These are phyloP conservation scores for Drosophila fungiperda DNA, from an alignment of 2,888 invertebrate genomes.

Conservation along the genomic window DNA sequence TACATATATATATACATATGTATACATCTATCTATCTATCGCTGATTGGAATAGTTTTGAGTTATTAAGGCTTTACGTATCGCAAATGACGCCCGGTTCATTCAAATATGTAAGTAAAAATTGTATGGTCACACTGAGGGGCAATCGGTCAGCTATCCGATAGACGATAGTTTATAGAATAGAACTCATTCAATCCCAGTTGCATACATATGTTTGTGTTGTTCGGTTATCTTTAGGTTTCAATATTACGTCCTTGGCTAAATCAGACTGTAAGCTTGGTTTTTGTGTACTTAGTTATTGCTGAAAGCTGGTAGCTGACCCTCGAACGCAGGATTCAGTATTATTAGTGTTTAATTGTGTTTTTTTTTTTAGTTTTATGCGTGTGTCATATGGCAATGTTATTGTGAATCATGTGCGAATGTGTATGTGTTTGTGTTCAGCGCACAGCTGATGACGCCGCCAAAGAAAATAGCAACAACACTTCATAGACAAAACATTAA, in stretches of 20 bases:
- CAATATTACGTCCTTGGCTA: slow-evolving; percentile 8
- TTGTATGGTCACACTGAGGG: slow-evolving; percentile 22
- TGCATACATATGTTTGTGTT: slow-evolving; percentile 23
- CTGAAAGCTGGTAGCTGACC: slow-evolving; percentile 8
- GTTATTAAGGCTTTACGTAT: not conserved
- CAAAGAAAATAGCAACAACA: not conserved
- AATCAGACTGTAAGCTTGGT: slow-evolving; percentile 11
- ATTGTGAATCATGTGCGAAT: not conserved
- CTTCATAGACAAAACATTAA: not conserved
- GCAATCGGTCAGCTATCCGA: slow-evolving; percentile 15
- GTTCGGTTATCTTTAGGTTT: slow-evolving; percentile 8
- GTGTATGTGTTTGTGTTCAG: not conserved
- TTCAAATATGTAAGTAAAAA: not conserved
- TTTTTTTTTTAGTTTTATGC: not conserved
- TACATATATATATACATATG: not conserved
- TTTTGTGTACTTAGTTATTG: slow-evolving; percentile 15
- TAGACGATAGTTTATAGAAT: slow-evolving; percentile 32
- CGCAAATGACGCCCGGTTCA: slow-evolving; percentile 2
- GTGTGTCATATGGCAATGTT: slow-evolving; percentile 1
- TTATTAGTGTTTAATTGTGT: slow-evolving; percentile 1
- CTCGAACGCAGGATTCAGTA: not conserved
- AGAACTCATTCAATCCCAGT: slow-evolving; percentile 8
- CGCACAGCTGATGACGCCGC: slow-evolving; percentile 32
- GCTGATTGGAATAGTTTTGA: not conserved
- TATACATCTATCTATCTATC: not conserved